Evolutionary conservation across 2,888 invertebrate species (phyloP).

Genomic region (Drosophila monieri): DNA sequence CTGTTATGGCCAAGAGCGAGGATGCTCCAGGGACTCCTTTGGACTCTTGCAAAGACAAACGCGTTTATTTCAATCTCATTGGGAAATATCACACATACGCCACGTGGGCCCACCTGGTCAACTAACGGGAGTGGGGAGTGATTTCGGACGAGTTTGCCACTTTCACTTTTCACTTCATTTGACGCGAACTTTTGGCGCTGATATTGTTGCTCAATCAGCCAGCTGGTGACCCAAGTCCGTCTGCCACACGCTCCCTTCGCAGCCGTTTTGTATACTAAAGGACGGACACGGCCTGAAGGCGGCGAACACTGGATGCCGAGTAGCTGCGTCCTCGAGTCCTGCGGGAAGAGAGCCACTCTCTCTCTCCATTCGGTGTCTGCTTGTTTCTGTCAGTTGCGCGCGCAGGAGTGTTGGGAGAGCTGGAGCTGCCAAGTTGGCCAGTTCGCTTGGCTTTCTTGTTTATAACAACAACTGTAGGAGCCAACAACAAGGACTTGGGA

Average conservation of each 20-base stretch:
- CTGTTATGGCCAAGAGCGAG: slow-evolving; percentile 19
- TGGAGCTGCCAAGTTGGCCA: slow-evolving; percentile 40
- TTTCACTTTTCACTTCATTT: slow-evolving; percentile 62
- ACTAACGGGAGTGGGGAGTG: slow-evolving; percentile 10
- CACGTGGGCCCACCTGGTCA: slow-evolving; percentile 33
- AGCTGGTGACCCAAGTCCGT: slow-evolving; percentile 27
- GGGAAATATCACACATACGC: slow-evolving; percentile 50
- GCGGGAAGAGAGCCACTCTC: slow-evolving; percentile 55
- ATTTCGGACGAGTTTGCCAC: slow-evolving; percentile 46
- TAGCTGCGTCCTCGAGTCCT: slow-evolving; percentile 69
- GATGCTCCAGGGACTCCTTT: slow-evolving; percentile 16
- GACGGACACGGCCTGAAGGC: slow-evolving; percentile 11
- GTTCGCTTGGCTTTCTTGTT: slow-evolving; percentile 51
- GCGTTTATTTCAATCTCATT: slow-evolving; percentile 37
- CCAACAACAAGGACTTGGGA: slow-evolving; percentile 18
- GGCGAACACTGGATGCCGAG: slow-evolving; percentile 51
- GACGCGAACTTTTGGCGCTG: slow-evolving; percentile 53
- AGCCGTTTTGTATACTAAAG: slow-evolving; percentile 70
- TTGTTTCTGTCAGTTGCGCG: slow-evolving; percentile 53
- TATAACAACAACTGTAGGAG: slow-evolving; percentile 57
- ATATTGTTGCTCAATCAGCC: slow-evolving; percentile 23
- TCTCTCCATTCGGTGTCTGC: background rate
- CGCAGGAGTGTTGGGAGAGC: slow-evolving; percentile 56
- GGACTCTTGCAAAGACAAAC: slow-evolving; percentile 16
- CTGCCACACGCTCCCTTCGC: slow-evolving; percentile 53